Evolutionary conservation across 2,113 vertebrate species (phyloP).

Genomic region (Protobothrops mucrosquamatus): DNA sequence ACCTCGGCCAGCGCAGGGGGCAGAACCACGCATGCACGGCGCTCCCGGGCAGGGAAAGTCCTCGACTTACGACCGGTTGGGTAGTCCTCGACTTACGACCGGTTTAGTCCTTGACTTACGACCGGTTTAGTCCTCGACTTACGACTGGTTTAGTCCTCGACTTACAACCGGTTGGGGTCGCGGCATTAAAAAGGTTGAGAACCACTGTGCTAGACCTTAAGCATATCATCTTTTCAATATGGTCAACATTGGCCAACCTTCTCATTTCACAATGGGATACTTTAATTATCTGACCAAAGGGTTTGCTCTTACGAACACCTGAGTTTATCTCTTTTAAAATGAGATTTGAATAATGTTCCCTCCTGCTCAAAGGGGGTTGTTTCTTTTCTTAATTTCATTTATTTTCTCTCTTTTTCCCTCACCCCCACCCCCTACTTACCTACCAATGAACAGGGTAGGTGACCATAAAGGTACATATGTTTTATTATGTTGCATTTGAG

Average conservation of each 20-base stretch:
- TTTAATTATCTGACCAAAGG: background rate
- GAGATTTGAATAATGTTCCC: conserved; percentile 10
- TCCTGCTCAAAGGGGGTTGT: background rate
- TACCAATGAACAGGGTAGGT: background rate
- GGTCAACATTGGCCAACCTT: background rate
- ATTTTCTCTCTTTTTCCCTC: background rate
- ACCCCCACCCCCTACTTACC: background rate
- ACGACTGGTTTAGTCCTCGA: too few relatives aligned
- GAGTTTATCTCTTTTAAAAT: conserved; percentile 31
- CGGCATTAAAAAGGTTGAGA: too few relatives aligned
- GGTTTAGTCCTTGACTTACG: too few relatives aligned
- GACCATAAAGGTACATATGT: background rate
- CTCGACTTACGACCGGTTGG: too few relatives aligned
- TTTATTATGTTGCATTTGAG: conserved; percentile 27
- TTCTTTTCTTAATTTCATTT: background rate
- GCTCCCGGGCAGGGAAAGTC: too few relatives aligned
- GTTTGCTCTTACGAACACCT: background rate
- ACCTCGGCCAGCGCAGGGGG: too few relatives aligned
- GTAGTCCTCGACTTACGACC: too few relatives aligned
- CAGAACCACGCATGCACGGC: too few relatives aligned
- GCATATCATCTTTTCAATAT: background rate
- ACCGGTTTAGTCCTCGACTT: too few relatives aligned
- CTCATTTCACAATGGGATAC: background rate
- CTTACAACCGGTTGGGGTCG: too few relatives aligned
- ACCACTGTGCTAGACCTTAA: background rate